Evolutionary conservation across 2,113 vertebrate species (phyloP).

Genomic region (Ptyas mucosa): DNA sequence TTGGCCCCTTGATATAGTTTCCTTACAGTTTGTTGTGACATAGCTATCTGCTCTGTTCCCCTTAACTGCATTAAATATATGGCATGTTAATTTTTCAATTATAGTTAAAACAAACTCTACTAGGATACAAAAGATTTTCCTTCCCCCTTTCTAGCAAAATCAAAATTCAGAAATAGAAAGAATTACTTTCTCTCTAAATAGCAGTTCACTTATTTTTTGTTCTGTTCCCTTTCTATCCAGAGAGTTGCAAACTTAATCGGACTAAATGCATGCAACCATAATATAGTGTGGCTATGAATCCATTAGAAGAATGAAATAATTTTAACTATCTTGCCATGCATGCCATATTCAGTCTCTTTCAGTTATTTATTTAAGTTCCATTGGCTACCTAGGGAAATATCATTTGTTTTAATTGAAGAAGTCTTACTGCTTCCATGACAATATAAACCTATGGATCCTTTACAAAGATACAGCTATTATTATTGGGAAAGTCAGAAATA

Average conservation of each 20-base stretch:
- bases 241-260: not conserved
- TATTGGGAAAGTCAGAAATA: not conserved
- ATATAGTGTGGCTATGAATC: not conserved
- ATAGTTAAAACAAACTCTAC: not conserved
- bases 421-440: constrained; percentile 14
- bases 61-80: not conserved
- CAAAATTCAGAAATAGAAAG: not conserved
- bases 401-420: constrained; percentile 17
- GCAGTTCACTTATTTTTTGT: not conserved
- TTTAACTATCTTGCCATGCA: not conserved
- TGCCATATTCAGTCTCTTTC: not conserved
- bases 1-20: not conserved
- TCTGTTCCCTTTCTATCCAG: not conserved
- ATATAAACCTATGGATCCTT: constrained; percentile 3
- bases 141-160: not conserved
- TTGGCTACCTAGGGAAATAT: not conserved
- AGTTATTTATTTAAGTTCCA: not conserved
- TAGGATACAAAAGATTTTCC: not conserved
- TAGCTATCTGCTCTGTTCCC: not conserved
- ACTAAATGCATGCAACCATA: not conserved
- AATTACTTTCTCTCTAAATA: not conserved
- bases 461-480: not conserved
- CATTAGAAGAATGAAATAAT: not conserved
- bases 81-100: not conserved
- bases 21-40: not conserved